Evolutionary conservation across 2,113 vertebrate genomes (phyloP).

Genomic region (Orycteropus afer): DNA sequence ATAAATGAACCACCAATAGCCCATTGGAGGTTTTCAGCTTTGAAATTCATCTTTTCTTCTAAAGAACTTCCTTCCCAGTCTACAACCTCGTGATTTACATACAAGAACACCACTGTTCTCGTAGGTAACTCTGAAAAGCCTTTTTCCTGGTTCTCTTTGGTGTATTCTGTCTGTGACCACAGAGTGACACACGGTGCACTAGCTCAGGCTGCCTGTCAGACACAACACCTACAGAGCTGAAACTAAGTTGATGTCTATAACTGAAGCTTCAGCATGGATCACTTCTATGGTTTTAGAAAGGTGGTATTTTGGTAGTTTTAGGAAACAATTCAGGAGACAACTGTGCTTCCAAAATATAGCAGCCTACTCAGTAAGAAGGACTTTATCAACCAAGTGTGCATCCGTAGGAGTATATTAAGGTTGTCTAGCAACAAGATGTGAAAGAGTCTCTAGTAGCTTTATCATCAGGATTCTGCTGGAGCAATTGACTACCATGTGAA

Average conservation of each 20-base stretch:
- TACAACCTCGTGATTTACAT: neutral
- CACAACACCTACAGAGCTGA: neutral
- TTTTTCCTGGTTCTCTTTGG: neutral
- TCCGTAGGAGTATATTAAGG: constrained; percentile 1
- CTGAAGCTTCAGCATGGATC: constrained; percentile 25
- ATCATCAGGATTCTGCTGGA: neutral
- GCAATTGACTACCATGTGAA: neutral
- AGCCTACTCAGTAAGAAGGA: neutral
- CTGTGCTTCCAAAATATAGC: neutral
- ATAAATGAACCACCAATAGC: neutral
- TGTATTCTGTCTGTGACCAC: neutral
- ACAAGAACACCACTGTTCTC: neutral
- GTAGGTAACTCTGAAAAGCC: neutral
- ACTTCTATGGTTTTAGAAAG: constrained; percentile 30
- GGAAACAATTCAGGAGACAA: constrained; percentile 38
- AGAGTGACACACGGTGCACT: neutral
- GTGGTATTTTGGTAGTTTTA: neutral
- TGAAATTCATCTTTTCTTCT: neutral
- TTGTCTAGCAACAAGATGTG: neutral
- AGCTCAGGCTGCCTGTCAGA: constrained; percentile 19
- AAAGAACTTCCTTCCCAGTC: constrained; percentile 15
- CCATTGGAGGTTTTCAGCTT: neutral
- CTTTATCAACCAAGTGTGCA: neutral
- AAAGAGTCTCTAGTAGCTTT: neutral
- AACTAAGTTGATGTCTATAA: neutral